Percentiles rank a stretch among this genome's conserved stretches.
Evolutionary conservation across 1,140 invertebrate genomes (phyloP).

Genomic region (Luehdorfia chinensis): DNA sequence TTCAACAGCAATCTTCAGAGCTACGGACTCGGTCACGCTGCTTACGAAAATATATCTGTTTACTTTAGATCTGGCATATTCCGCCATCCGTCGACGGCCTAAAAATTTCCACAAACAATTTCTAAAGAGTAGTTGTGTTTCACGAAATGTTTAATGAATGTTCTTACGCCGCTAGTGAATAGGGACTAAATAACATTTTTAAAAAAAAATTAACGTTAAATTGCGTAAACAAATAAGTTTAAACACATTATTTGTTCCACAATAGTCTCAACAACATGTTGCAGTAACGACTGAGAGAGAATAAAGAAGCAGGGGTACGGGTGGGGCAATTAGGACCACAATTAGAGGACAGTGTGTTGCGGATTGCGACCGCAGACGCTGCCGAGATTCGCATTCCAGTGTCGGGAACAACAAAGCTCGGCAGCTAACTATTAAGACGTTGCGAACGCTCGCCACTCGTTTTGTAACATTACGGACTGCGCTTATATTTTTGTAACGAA

Average conservation of each 20-base stretch:
- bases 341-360: slow-evolving; percentile 75
- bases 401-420: slow-evolving; percentile 52
- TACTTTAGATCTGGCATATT: no score
- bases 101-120: no score
- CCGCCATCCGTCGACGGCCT: no score
- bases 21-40: no score
- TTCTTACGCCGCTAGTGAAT: no score
- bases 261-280: slow-evolving; percentile 32
- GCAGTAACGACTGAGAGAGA: slow-evolving; percentile 38
- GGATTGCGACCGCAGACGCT: slow-evolving; percentile 64
- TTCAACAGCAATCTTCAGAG: no score
- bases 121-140: no score
- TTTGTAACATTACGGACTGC: slow-evolving; percentile 37
- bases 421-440: slow-evolving; percentile 71
- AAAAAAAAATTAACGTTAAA: no score
- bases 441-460: slow-evolving; percentile 23
- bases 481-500: slow-evolving; percentile 41
- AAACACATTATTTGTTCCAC: slow-evolving; percentile 27
- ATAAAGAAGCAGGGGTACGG: slow-evolving; percentile 46
- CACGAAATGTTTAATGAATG: no score
- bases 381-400: slow-evolving; percentile 53
- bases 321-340: slow-evolving; percentile 72
- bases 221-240: slow-evolving; percentile 3
- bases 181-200: no score
- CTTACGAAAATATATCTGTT: no score